Conservation (phyloP, 2,797 vertebrate species). For the Zalophus californianus region DNA sequence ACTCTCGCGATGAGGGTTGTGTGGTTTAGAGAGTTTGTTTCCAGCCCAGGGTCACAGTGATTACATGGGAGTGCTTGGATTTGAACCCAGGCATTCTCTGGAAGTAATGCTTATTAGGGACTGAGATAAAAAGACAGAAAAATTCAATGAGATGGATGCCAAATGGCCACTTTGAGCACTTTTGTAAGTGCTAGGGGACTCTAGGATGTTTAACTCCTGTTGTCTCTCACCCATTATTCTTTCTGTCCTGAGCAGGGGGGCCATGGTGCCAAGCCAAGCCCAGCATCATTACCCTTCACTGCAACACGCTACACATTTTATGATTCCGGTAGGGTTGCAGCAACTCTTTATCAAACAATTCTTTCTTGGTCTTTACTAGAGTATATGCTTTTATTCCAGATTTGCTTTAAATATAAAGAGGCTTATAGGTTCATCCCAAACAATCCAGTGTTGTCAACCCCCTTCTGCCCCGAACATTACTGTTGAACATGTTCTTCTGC, state of each 20-base stretch:
- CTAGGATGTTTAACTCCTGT: background rate
- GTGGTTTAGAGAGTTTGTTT: background rate
- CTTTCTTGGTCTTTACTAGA: background rate
- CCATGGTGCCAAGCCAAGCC: background rate
- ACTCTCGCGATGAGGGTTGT: background rate
- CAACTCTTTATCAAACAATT: background rate
- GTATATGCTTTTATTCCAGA: background rate
- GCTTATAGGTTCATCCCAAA: background rate
- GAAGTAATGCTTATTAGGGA: background rate
- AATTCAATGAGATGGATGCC: background rate
- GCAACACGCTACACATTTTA: background rate
- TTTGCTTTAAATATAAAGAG: background rate
- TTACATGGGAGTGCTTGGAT: background rate
- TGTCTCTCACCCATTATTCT: background rate
- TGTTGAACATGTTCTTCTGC: background rate
- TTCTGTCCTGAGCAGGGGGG: background rate
- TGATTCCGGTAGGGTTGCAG: background rate
- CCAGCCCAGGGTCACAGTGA: background rate
- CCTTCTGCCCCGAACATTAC: background rate
- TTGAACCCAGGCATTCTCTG: background rate
- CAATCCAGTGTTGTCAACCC: background rate
- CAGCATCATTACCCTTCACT: background rate
- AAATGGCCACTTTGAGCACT: background rate
- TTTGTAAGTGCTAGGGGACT: background rate
- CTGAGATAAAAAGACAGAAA: background rate